Evolutionary conservation across 2,888 invertebrate genomes (phyloP).

Genomic region (Gymnoscelis rufifasciata): DNA sequence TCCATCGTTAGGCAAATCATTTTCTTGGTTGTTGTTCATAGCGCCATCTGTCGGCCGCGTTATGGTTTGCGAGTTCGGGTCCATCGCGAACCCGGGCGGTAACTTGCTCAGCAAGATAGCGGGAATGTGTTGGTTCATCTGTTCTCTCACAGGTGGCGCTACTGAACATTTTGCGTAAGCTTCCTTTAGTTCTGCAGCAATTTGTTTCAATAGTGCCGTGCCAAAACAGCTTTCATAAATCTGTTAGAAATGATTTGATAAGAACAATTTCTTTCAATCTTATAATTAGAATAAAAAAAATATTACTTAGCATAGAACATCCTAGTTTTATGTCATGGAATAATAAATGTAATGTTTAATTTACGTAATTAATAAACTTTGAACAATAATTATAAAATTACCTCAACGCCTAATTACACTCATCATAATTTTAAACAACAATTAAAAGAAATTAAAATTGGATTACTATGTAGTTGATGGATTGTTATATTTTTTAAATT

Average conservation of each 20-base stretch:
- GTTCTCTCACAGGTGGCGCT: conserved; percentile 67
- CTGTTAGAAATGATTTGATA: conserved; percentile 57
- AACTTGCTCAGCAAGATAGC: conserved; percentile 62
- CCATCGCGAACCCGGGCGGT: conserved; percentile 68
- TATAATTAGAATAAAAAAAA: no score
- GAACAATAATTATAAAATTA: no score
- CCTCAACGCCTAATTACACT: no score
- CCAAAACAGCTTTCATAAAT: conserved; percentile 86
- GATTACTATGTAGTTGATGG: no score
- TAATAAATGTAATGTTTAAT: no score
- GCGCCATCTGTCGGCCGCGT: conserved; percentile 69
- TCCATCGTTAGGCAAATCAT: conserved; percentile 45
- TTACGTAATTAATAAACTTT: no score
- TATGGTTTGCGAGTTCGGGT: conserved; percentile 66
- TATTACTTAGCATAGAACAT: no score
- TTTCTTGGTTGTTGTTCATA: conserved; percentile 48
- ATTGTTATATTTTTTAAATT: no score
- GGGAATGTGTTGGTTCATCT: conserved; percentile 56
- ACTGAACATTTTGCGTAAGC: conserved; percentile 82
- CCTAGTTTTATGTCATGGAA: no score
- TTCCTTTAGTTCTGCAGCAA: conserved; percentile 82
- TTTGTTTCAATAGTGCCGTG: conserved; percentile 82
- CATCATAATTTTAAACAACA: no score
- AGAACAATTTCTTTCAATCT: no score
- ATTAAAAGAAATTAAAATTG: no score